Base-by-base conservation (phyloP, 1,140 invertebrate genomes). In the Dermatophagoides farinae region DNA sequence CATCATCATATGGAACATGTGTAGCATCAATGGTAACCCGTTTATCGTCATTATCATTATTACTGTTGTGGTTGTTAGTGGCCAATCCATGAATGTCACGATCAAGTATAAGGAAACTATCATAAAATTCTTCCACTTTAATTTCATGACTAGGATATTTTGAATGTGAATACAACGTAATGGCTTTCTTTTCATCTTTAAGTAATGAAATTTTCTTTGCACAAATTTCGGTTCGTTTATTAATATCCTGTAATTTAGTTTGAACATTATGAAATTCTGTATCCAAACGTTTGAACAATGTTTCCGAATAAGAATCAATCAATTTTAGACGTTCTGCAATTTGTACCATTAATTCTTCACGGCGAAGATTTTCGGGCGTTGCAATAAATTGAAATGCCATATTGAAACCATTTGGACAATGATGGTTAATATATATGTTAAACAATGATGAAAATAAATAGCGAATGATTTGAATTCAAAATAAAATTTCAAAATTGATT, bases 1-100 rank as follows among this genome's bases (percentile, higher is more conserved):
- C 53, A 55, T 55, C 53, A 44, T 55, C 53, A 23, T 55, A 55
- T n/a, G 53, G 53, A 55, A 55, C 25, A 44, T 55, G 53, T n/a
- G 53, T 55, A 18, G 38, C 5, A 14, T n/a, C 16, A 44, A 55
- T 55, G 5, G 16, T 12, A 6, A 44, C 12, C 11, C 1, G 1
- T 4, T 38, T n/a, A 44, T 40, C 41, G 39, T n/a, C 14, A n/a
- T 55, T 38, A 37, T 11, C 53, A 55, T 39, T 20, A 14, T 25
- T 16, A 8, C 22, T 20, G 16, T 8, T 54, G 9, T 54, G 4
- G 1, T 25, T 39, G 11, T 1, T 25, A 6, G 39, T 44, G 6
- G 14, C 53, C 53, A 55, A 44, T 6, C 10, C 10, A 44, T 1
- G 25, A 5, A 12, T 50, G 6, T 44, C 53, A 16, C 50, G 46